These are phyloP conservation scores for Pollachius pollachius DNA, from an alignment of 2,113 vertebrate genomes.

Conservation along the genomic window DNA sequence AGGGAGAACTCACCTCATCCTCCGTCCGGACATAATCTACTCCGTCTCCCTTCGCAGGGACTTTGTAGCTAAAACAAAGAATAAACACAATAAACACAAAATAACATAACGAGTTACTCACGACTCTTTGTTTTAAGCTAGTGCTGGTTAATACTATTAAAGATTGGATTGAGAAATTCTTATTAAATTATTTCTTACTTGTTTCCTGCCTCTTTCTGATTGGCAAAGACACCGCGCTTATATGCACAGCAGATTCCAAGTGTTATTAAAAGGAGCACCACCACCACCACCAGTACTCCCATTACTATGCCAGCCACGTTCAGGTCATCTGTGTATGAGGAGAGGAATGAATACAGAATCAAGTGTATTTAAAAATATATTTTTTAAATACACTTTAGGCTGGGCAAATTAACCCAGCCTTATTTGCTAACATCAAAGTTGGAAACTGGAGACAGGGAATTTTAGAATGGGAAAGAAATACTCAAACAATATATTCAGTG, in stretches of 20 bases:
- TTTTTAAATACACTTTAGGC: no score
- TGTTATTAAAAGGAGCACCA: slow-evolving; percentile 85
- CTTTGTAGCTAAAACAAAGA: slow-evolving; percentile 82
- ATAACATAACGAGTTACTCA: background rate
- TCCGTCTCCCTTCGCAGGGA: slow-evolving; percentile 85
- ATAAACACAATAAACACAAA: background rate
- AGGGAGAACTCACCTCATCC: slow-evolving; percentile 82
- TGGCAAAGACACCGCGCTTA: slow-evolving; percentile 89
- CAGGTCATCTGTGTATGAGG: slow-evolving; percentile 82
- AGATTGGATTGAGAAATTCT: background rate
- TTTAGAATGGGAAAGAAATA: no score
- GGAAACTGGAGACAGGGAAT: no score
- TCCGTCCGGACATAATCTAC: slow-evolving; percentile 94
- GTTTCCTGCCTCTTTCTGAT: slow-evolving; percentile 81
- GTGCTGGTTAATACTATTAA: no score
- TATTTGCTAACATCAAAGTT: no score
- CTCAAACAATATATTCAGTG: no score
- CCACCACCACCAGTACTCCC: slow-evolving; percentile 86
- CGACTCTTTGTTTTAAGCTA: no score
- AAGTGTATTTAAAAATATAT: background rate
- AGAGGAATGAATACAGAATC: background rate
- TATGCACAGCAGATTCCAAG: slow-evolving; percentile 93
- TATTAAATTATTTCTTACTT: slow-evolving; percentile 72
- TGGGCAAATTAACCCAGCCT: no score
- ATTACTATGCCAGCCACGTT: slow-evolving; percentile 86